Conservation (phyloP, 2,797 vertebrate genomes). For the Pachyuromys duprasi region DNA sequence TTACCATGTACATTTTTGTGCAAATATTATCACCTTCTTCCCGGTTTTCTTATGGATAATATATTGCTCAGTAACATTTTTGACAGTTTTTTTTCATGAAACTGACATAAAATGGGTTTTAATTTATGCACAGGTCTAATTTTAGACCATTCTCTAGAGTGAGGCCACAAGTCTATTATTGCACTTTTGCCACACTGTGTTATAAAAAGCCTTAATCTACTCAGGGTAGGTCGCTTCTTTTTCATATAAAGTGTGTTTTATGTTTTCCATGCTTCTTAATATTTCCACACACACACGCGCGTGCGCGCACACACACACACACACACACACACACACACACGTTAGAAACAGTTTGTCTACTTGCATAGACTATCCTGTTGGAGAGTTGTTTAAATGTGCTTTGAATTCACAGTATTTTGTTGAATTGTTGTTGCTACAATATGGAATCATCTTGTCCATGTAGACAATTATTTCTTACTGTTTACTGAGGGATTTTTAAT, state of each 20-base stretch:
- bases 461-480: neutral
- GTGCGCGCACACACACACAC: too few species aligned
- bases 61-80: neutral
- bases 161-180: constrained; percentile 28
- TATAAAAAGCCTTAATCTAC: constrained; percentile 42
- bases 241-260: neutral
- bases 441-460: neutral
- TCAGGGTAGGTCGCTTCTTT: constrained; percentile 1
- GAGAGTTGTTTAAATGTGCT: neutral
- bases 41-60: neutral
- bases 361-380: neutral
- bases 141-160: constrained; percentile 35
- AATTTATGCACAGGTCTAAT: constrained; percentile 48
- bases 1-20: neutral
- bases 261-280: neutral
- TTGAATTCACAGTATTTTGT: constrained; percentile 28
- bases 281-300: neutral
- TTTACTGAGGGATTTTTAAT: neutral
- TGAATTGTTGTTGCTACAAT: neutral
- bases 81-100: neutral
- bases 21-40: neutral
- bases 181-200: neutral
- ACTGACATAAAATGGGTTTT: constrained; percentile 41
- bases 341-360: constrained; percentile 17
- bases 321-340: too few species aligned